Base-by-base conservation (phyloP, 2,797 vertebrate genomes). In the Notamacropus eugenii region DNA sequence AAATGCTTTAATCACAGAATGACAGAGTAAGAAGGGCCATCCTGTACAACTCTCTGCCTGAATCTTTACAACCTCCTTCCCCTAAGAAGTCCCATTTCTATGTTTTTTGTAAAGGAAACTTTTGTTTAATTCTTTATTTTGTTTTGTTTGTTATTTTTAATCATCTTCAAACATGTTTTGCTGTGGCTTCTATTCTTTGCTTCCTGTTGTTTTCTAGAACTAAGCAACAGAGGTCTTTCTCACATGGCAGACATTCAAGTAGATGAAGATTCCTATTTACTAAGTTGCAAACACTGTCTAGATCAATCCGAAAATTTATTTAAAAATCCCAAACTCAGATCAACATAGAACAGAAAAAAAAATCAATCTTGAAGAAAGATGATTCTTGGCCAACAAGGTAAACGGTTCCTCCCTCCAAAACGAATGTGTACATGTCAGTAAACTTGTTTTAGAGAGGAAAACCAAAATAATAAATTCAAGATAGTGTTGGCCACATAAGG, bases 361-460 rank as follows among this genome's bases (percentile, higher is more conserved):
- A 46, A 46, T 1, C 67, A 97, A 96, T 95, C 96, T 95, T 58
- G 29, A 96, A 96, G 12, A 92, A 91, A 96, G 95, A 93, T 40
- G 90, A 54, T 58, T 97, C 50, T 31, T 96, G 91, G 91, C 93
- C 54, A 93, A 93, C 91, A 22, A 19, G 19, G n/a, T 82, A 24
- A 46, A 46, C 40, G 97, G 95, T 93, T 92, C 62, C 34, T 96
- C 94, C 46, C 34, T 13, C 74, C 62, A 93, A 93, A 96, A 94
- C 54, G 95, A 94, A 95, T 92, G 94, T 95, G 95, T 96, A 46
- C 40, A 97, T 97, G 92, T 94, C 87, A 95, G 92, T 94, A 96
- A 97, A 96, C 92, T 96, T 96, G 27, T 93, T 96, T 95, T 96
- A 94, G 95, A 97, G 96, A 90, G 93, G 95, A 57, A 94, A 97